Evolutionary conservation across 2,113 vertebrate genomes (phyloP).

Genomic region (Suncus etruscus): DNA sequence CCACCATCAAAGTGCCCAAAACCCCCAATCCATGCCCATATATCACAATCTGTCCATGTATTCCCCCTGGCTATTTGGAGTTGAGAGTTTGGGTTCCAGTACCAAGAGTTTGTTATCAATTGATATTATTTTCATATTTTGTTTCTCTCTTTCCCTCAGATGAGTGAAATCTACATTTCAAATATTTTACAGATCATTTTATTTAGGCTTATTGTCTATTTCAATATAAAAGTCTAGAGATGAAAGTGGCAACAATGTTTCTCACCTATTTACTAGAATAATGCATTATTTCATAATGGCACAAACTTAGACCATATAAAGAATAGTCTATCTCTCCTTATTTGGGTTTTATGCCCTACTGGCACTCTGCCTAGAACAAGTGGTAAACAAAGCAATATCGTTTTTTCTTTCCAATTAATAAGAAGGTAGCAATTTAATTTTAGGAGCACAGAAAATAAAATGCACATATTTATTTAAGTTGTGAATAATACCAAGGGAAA

Average conservation of each 20-base stretch:
- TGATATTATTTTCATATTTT: too few species aligned
- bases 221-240: conserved; percentile 39
- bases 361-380: conserved; percentile 22
- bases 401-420: conserved; percentile 64
- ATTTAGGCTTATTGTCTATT: conserved; percentile 17
- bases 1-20: too few species aligned
- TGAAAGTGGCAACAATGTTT: conserved; percentile 15
- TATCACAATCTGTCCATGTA: too few species aligned
- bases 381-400: conserved; percentile 38
- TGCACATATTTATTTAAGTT: conserved; percentile 45
- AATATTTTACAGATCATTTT: background rate
- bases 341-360: conserved; percentile 44
- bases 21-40: too few species aligned
- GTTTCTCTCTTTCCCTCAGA: too few species aligned
- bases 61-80: too few species aligned
- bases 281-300: conserved; percentile 1
- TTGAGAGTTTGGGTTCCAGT: too few species aligned
- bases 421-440: conserved; percentile 55
- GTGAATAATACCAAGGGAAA: conserved; percentile 58
- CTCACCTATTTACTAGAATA: conserved; percentile 38
- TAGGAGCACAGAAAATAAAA: conserved; percentile 48
- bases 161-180: too few species aligned
- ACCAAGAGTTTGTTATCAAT: too few species aligned
- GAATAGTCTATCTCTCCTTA: background rate
- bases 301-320: background rate